Conservation (phyloP, 2,113 vertebrate species). For the Buteo buteo region DNA sequence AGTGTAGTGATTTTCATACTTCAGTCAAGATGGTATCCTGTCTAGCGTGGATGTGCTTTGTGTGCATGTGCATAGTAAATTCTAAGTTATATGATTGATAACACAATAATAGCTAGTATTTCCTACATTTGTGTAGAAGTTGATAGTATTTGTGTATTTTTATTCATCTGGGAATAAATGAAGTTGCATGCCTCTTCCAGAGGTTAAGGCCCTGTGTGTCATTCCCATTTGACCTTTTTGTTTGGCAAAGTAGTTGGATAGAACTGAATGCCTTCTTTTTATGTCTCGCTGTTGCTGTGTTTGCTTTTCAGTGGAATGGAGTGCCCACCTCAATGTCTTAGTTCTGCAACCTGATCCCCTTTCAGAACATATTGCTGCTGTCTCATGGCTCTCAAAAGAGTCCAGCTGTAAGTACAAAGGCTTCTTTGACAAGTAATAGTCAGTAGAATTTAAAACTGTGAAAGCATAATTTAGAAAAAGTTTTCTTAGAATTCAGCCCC, state of each 20-base stretch:
- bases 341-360: slow-evolving; percentile 83
- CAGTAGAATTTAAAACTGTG: neutral
- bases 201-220: neutral
- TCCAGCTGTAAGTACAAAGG: slow-evolving; percentile 84
- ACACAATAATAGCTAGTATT: neutral
- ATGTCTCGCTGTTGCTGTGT: neutral
- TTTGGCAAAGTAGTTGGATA: neutral
- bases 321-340: slow-evolving; percentile 75
- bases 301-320: slow-evolving; percentile 89
- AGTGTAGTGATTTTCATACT: neutral
- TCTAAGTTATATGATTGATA: neutral
- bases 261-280: neutral
- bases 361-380: slow-evolving; percentile 87
- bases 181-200: neutral
- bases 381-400: slow-evolving; percentile 72
- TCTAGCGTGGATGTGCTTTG: neutral
- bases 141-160: neutral
- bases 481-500: slow-evolving; percentile 8
- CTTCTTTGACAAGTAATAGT: neutral
- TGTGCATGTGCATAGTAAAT: neutral
- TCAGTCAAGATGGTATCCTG: neutral
- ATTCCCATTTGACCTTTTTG: neutral
- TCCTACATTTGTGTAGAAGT: neutral
- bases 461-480: neutral
- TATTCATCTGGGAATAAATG: neutral